phyloP scores from a whole-genome alignment of 2,888 invertebrate species.

The Drosophila demipolita region DNA sequence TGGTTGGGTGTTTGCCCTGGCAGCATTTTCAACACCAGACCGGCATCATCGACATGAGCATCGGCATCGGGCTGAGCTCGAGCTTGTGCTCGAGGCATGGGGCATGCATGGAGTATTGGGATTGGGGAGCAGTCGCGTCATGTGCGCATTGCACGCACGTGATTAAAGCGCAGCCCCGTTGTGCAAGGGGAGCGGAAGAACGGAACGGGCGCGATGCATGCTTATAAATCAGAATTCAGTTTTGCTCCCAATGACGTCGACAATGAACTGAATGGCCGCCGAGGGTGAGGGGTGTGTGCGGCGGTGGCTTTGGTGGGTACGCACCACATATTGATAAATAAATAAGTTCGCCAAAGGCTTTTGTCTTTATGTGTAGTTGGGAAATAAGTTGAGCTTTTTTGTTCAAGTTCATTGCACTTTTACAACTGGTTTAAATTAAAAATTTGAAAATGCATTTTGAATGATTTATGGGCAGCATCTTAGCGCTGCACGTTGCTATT shows the following conservation, averaged over 20 bases:
- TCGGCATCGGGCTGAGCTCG: slow-evolving; percentile 2
- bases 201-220: slow-evolving; percentile 44
- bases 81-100: slow-evolving; percentile 38
- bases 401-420: slow-evolving; percentile 73
- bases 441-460: slow-evolving; percentile 66
- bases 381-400: slow-evolving; percentile 18
- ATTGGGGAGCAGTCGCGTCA: slow-evolving; percentile 72
- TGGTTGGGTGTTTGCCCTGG: slow-evolving; percentile 73
- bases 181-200: slow-evolving; percentile 37
- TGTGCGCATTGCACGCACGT: slow-evolving; percentile 79
- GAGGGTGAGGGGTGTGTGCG: slow-evolving; percentile 11
- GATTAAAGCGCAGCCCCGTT: slow-evolving; percentile 79
- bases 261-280: slow-evolving; percentile 62
- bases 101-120: slow-evolving; percentile 58
- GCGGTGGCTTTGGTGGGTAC: slow-evolving; percentile 31
- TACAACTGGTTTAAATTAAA: slow-evolving; percentile 79
- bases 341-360: slow-evolving; percentile 78
- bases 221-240: slow-evolving; percentile 80
- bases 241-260: slow-evolving; percentile 67
- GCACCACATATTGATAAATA: slow-evolving; percentile 81
- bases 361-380: slow-evolving; percentile 65
- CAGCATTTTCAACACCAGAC: slow-evolving; percentile 73
- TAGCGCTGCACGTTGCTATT: slow-evolving; percentile 35
- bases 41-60: slow-evolving; percentile 39
- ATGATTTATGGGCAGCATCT: slow-evolving; percentile 66